phyloP scores from a whole-genome alignment of 2,113 vertebrate genomes.

The Sceloporus undulatus region DNA sequence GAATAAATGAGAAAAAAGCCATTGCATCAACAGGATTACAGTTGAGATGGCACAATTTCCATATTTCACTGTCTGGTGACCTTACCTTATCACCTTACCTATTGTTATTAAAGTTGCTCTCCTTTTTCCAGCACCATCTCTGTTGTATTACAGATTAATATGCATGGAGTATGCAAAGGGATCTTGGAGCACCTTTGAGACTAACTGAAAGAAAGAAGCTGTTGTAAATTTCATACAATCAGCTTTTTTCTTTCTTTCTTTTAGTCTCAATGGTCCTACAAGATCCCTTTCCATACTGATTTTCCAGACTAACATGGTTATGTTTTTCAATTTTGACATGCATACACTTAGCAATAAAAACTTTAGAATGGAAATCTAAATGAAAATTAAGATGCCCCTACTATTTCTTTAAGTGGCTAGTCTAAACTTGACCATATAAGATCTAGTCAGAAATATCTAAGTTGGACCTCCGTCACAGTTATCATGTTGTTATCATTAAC shows the following conservation, averaged over 20 bases:
- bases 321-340: not conserved
- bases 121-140: not conserved
- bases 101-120: not conserved
- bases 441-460: not conserved
- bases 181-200: not conserved
- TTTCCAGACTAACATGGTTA: too few relatives aligned
- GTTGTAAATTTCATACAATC: too few relatives aligned
- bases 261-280: too few relatives aligned
- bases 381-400: not conserved
- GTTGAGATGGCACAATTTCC: not conserved
- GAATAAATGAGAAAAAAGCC: not conserved
- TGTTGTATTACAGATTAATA: not conserved
- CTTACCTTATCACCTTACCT: not conserved
- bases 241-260: too few relatives aligned
- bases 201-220: too few relatives aligned
- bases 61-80: not conserved
- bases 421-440: not conserved
- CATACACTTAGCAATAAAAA: not conserved
- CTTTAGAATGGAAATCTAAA: not conserved
- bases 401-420: not conserved
- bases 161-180: not conserved
- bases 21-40: not conserved
- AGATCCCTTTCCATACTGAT: too few relatives aligned
- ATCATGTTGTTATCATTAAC: not conserved
- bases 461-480: not conserved